phyloP scores from a whole-genome alignment of 35 echinoderm and acorn worm species.

The Anneissia japonica region DNA sequence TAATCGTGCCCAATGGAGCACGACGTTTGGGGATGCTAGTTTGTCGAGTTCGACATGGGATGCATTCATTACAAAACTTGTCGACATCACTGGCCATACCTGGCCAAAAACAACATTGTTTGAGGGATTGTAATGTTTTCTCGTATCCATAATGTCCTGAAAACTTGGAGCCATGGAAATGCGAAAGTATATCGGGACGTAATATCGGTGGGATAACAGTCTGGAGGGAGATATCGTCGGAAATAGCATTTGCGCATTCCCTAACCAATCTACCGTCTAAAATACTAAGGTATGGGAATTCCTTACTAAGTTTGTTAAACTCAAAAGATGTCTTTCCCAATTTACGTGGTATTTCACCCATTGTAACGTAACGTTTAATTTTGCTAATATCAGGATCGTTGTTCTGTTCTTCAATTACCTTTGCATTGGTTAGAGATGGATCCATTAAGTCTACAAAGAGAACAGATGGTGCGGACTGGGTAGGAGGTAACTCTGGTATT shows the following conservation, averaged over 20 bases:
- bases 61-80: background rate
- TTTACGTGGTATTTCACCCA: background rate
- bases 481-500: background rate
- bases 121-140: background rate
- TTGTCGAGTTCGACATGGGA: background rate
- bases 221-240: background rate
- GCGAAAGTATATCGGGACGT: too few relatives aligned
- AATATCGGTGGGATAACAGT: slow-evolving; percentile 1
- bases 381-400: background rate
- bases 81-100: slow-evolving; percentile 1
- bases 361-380: background rate
- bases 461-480: background rate
- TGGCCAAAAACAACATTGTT: background rate
- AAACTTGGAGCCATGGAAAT: too few relatives aligned
- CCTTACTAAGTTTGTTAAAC: slow-evolving; percentile 8
- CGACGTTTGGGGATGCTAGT: background rate
- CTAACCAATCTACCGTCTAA: background rate
- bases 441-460: background rate
- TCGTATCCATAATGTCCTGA: background rate
- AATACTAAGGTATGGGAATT: background rate
- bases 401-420: background rate
- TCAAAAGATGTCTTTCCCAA: background rate
- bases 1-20: slow-evolving; percentile 8
- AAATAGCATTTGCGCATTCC: background rate
- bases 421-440: background rate